Base-by-base conservation (phyloP, 1,140 invertebrate species). In the Heliconius hermathena region DNA sequence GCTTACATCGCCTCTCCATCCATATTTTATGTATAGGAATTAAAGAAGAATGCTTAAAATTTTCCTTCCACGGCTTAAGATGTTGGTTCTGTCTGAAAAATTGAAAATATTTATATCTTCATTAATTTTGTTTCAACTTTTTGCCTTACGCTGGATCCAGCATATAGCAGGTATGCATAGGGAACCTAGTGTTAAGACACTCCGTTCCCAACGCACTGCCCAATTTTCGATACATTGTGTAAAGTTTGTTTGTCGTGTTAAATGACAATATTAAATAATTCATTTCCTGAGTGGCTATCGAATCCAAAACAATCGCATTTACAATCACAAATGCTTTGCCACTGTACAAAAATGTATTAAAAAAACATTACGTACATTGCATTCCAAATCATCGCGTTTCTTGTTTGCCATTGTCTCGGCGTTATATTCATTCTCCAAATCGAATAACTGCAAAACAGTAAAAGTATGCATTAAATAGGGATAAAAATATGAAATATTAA, bases 371-470 rank as follows among this genome's bases (percentile, higher is more conserved):
- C 91, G 33, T 88, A 92, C 90, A 77, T 86, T 84, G 81, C 87
- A 90, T 38, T 87, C 85, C 38, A 81, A 81, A 18, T 88, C 85
- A 3, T 92, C 88, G 5, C 85, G 79, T 46, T 85, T 87, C 79
- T 91, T 86, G 22, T 93, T 91, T 0, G 89, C 90, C 90, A 90
- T 92, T 3, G 87, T 88, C n/a, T 90, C 92, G 8, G 90, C 86
- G 5, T 88, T 89, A 41, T 92, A 93, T 81, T 93, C 91, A 33
- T 86, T 82, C 78, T 93, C 90, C 75, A 92, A 79, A 18, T 88
- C 88, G 73, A 93, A 93, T 60, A 88, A 76, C 91, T 93, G 85
- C 20, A 54, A 91, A 90, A 76, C 71, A 70, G 71, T 29, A 33
- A 54, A 60, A 66, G 9, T 66, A 29, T 71, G 6, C 26, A 16